Evolutionary conservation across 2,113 vertebrate genomes (phyloP), one percentile per base, ranked within the genome.

Genomic region (Mormyrus iriodes): DNA sequence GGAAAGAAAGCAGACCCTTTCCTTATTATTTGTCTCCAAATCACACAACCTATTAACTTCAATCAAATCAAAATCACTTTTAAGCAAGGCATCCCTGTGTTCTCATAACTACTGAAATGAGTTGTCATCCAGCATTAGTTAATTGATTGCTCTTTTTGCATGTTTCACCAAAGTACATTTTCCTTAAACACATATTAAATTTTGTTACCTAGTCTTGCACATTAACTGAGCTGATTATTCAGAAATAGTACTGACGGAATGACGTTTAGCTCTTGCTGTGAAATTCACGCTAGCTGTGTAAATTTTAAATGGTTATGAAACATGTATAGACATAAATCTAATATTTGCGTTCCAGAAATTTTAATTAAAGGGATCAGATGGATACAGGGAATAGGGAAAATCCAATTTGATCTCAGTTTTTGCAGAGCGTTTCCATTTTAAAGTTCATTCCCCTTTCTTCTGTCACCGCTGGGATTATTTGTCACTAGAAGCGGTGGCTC

Each of bases 311-410:
- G 53, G 79, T 65, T 24, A 6, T 39, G 4, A 19, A 42, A 51
- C 86, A 52, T 51, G 46, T 89, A 24, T 49, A 39, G 88, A 19
- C n/a, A 86, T 53, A 2, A 58, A 52, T 89, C 39, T 86, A 4
- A 86, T 86, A 86, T 87, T 86, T 86, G 83, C 21, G n/a, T 49
- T 69, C 53, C 35, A 89, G 21, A 61, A 89, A 85, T 49, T 35
- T 4, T 65, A 8, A 83, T 73, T 79, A 35, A 17, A 44, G 35
- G 17, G 83, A 73, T 73, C 31, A 35, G 55, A 65, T 51, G 19
- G 55, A 86, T 49, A 24, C n/a, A 49, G 35, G 51, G 48, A 27
- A 85, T 27, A 48, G 19, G 82, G 49, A 53, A n/a, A 51, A 52
- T 52, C 44, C n/a, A 52, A n/a, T 27, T 53, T 86, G 48, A 51